These are phyloP conservation scores for Chrysopilus asiliformis DNA, from an alignment of 2,888 invertebrate genomes.

Conservation along the genomic window DNA sequence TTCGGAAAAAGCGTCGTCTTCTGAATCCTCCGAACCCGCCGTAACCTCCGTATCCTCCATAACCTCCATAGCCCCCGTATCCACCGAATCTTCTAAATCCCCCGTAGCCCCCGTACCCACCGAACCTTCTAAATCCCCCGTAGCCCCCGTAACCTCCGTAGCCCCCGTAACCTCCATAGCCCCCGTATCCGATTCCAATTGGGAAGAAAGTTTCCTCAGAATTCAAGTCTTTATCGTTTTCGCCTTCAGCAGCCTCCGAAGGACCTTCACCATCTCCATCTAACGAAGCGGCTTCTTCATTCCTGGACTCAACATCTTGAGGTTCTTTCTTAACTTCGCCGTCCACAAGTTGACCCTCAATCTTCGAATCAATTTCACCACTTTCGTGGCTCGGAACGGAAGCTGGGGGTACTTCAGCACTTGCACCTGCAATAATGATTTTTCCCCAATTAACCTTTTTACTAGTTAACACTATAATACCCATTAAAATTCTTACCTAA, in stretches of 20 bases:
- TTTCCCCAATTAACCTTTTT: background rate
- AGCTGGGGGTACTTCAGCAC: background rate
- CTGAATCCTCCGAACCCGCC: conserved; percentile 2
- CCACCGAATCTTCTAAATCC: background rate
- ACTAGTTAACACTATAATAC: background rate
- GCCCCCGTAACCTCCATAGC: conserved; percentile 1
- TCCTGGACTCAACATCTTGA: background rate
- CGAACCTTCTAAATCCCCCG: background rate
- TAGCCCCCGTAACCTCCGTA: background rate
- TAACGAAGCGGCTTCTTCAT: too few species aligned
- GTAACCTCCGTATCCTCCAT: conserved; percentile 2
- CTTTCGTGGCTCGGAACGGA: background rate
- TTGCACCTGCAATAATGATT: background rate
- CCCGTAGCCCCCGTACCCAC: conserved; percentile 1
- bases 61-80: background rate
- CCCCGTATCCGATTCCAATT: background rate
- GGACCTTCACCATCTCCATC: too few species aligned
- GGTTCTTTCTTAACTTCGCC: background rate
- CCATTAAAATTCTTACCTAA: too few species aligned
- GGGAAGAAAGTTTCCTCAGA: too few species aligned
- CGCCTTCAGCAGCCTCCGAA: background rate
- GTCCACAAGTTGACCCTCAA: background rate
- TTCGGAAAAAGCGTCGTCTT: too few species aligned
- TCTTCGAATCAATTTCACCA: background rate
- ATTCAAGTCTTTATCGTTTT: background rate